phyloP scores from a whole-genome alignment of 2,888 invertebrate genomes.

The Xestia xanthographa region DNA sequence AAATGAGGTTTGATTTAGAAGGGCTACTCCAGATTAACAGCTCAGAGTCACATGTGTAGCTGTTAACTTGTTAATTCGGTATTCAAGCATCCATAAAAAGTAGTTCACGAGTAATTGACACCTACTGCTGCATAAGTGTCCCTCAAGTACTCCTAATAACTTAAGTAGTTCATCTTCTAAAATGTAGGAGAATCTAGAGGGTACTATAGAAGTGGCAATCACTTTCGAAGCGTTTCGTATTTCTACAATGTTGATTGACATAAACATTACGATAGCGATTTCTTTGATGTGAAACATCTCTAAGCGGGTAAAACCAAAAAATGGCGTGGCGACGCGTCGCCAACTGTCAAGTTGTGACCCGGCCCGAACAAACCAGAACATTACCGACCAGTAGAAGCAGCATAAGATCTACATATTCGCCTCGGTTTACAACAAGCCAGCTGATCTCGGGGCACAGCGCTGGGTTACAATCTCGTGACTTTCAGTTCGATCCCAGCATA shows the following conservation, averaged over 20 bases:
- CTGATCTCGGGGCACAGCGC: too few relatives aligned
- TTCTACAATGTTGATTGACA: neutral
- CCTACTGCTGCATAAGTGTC: conserved; percentile 34
- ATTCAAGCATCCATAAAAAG: conserved; percentile 49
- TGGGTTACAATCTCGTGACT: too few relatives aligned
- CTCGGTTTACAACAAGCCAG: too few relatives aligned
- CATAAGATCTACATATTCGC: too few relatives aligned
- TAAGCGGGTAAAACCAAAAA: too few relatives aligned
- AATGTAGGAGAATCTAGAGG: neutral
- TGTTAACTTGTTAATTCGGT: conserved; percentile 44
- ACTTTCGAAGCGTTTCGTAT: neutral
- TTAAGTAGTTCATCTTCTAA: conserved; percentile 11
- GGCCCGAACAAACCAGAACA: too few relatives aligned
- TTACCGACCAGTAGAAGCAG: too few relatives aligned
- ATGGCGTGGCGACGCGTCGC: too few relatives aligned
- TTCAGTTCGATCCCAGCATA: too few relatives aligned
- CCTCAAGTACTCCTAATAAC: conserved; percentile 43
- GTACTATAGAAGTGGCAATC: neutral
- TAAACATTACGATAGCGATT: neutral
- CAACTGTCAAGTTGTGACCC: too few relatives aligned
- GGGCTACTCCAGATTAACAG: conserved; percentile 30
- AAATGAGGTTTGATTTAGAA: conserved; percentile 33
- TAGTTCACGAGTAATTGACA: conserved; percentile 59
- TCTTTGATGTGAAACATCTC: neutral
- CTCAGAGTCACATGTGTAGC: conserved; percentile 20